These are phyloP conservation scores for Drosophila suzukii DNA, from an alignment of 1,140 invertebrate genomes.

Conservation along the genomic window DNA sequence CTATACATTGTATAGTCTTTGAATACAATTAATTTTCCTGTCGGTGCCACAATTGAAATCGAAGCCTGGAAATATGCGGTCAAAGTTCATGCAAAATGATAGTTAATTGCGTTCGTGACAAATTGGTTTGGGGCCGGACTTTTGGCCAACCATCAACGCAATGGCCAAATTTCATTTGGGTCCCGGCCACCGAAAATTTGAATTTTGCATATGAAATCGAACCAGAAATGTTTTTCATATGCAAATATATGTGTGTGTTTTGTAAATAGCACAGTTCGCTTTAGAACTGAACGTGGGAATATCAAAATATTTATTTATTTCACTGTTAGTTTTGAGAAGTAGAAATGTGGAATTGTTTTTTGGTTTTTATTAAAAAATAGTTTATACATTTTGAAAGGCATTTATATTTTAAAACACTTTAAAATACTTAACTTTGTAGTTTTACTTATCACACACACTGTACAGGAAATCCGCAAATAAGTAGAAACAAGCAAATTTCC, in stretches of 20 bases:
- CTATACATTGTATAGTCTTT: no score
- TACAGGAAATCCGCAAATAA: conserved; percentile 4
- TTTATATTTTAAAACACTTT: not conserved
- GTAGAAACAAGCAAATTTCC: conserved; percentile 36
- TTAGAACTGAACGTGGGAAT: not conserved
- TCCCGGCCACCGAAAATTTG: conserved; percentile 15
- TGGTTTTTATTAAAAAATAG: conserved; percentile 3
- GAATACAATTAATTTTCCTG: conserved; percentile 7
- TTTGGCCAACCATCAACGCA: conserved; percentile 15
- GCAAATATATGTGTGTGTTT: conserved; percentile 40
- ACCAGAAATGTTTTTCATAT: conserved; percentile 40
- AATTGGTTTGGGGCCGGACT: conserved; percentile 11
- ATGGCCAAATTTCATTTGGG: conserved; percentile 11
- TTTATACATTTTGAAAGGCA: not conserved
- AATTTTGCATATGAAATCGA: conserved; percentile 44
- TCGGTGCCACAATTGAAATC: conserved; percentile 25
- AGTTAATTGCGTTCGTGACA: conserved; percentile 47
- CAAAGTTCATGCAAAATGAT: conserved; percentile 25
- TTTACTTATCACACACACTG: not conserved
- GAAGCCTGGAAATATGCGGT: conserved; percentile 20
- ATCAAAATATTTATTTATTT: not conserved
- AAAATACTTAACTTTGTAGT: not conserved
- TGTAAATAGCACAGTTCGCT: not conserved
- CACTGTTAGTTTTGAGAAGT: not conserved
- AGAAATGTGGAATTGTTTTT: not conserved